Conservation (phyloP, 2,113 vertebrate genomes). For the Ciconia stormi region DNA sequence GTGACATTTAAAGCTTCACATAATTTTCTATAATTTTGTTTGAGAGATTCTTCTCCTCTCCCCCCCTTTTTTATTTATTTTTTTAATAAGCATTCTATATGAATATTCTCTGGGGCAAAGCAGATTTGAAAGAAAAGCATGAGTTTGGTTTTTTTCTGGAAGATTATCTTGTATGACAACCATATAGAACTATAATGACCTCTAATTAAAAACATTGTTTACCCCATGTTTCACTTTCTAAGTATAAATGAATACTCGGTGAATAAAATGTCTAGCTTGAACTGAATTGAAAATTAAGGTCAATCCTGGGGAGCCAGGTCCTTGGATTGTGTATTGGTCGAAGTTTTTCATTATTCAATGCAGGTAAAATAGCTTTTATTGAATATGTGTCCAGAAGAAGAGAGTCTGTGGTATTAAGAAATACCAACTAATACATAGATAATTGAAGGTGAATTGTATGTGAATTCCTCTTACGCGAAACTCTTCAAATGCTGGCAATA, state of each 20-base stretch:
- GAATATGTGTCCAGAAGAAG: not conserved
- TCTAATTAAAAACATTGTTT: not conserved
- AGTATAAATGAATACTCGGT: not conserved
- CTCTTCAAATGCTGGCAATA: not conserved
- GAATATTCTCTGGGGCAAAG: not conserved
- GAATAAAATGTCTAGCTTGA: not conserved
- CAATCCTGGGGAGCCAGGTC: not conserved
- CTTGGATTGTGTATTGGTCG: not conserved
- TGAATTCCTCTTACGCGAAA: not conserved
- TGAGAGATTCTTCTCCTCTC: not conserved
- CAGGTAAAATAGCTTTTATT: not conserved
- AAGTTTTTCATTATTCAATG: not conserved
- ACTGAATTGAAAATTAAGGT: not conserved
- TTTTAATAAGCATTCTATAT: not conserved
- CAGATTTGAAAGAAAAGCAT: not conserved
- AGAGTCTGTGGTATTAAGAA: not conserved
- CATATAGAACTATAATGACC: not conserved
- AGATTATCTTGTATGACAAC: not conserved
- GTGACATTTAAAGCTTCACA: constrained; percentile 1
- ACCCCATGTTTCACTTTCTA: not conserved
- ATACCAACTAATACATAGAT: not conserved
- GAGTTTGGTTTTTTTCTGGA: not conserved
- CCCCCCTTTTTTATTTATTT: not conserved
- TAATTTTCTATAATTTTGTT: not conserved
- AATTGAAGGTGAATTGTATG: not conserved